A percentile compares a stretch with the other conserved stretches of the same genome.
Evolutionary conservation across 1,140 invertebrate genomes (phyloP).

Genomic region (Portunus trituberculatus): DNA sequence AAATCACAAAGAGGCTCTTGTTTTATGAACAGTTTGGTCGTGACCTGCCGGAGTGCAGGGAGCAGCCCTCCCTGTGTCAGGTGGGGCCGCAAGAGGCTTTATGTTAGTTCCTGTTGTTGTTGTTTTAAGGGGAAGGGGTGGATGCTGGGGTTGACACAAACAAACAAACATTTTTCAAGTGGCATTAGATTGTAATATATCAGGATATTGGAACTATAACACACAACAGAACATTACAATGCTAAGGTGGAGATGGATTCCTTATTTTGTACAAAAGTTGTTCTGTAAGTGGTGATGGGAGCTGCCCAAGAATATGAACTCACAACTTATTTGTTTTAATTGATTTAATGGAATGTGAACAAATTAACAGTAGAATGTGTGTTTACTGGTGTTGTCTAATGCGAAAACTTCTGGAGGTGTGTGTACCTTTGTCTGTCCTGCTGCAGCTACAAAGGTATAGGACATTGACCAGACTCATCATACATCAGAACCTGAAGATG

Average conservation of each 20-base stretch:
- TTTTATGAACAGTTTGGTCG: not conserved
- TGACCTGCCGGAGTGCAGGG: not conserved
- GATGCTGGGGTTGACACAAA: not conserved
- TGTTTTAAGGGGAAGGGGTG: too few species aligned
- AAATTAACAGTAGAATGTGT: too few species aligned
- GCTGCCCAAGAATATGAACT: not conserved
- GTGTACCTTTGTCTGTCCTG: too few species aligned
- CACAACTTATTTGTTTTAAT: not conserved
- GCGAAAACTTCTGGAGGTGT: too few species aligned
- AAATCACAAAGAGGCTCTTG: constrained; percentile 12
- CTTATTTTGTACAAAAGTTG: not conserved
- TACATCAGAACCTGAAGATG: too few species aligned
- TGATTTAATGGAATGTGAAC: too few species aligned
- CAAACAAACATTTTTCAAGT: not conserved
- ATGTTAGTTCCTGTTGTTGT: not conserved
- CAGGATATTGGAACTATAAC: not conserved
- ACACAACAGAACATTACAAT: not conserved
- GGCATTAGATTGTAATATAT: not conserved
- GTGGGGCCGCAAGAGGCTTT: not conserved
- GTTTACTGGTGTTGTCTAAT: too few species aligned
- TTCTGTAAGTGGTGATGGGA: not conserved
- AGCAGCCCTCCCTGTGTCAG: too few species aligned
- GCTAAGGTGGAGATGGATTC: not conserved
- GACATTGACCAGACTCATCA: too few species aligned
- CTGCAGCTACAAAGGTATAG: too few species aligned